Evolutionary conservation across 2,113 vertebrate species (phyloP).

Genomic region (Chauna torquata): DNA sequence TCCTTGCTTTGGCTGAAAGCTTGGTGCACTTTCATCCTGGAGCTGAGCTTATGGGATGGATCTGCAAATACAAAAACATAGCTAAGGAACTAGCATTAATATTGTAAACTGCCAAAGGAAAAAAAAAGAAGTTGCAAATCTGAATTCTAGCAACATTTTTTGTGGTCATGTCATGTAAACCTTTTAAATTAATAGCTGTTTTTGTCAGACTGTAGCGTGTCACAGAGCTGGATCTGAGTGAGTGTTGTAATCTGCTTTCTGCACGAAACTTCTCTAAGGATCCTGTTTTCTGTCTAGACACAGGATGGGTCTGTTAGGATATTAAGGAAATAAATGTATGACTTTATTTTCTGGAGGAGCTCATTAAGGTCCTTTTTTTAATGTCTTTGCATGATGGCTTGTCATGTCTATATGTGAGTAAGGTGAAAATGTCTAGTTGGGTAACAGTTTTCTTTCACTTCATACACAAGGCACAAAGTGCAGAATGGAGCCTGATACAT

Average conservation of each 20-base stretch:
- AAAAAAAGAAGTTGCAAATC: background rate
- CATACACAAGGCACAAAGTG: background rate
- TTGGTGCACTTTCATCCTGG: background rate
- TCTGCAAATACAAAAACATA: background rate
- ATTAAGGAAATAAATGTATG: background rate
- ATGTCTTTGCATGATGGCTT: background rate
- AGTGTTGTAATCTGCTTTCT: background rate
- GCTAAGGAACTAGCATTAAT: background rate
- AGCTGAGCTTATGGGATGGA: background rate
- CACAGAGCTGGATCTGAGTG: background rate
- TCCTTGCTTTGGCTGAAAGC: background rate
- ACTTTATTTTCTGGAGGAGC: background rate
- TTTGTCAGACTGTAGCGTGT: background rate
- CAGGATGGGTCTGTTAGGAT: background rate
- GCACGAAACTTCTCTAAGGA: background rate
- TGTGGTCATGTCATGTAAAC: background rate
- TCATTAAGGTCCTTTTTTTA: background rate
- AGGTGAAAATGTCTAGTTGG: background rate
- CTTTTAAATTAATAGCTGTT: background rate
- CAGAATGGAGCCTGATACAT: background rate
- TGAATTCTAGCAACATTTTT: background rate
- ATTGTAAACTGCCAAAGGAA: background rate
- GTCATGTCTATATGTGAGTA: background rate
- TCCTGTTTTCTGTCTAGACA: background rate
- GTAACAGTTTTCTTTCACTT: background rate